A percentile compares a stretch with the other conserved stretches of the same genome.
Evolutionary conservation across 1,140 invertebrate species (phyloP).

Genomic region (Armadillidium nasatum): DNA sequence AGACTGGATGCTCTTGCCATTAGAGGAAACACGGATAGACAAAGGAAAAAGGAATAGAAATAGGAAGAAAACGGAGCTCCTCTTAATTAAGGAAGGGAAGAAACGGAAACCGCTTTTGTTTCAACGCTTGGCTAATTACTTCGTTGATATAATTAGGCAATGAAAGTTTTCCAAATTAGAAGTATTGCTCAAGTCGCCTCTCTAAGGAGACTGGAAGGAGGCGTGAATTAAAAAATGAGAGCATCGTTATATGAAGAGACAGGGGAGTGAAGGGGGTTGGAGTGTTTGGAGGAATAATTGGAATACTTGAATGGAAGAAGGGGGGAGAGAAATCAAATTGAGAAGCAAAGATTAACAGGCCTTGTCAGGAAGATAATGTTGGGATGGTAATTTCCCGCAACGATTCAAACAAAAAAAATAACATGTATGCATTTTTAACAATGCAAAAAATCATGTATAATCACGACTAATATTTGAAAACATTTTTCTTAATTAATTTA

Average conservation of each 20-base stretch:
- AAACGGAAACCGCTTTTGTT: not conserved
- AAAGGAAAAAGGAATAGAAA: not conserved
- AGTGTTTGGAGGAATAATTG: no score
- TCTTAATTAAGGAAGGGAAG: not conserved
- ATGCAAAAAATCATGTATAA: no score
- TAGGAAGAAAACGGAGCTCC: not conserved
- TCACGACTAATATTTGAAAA: no score
- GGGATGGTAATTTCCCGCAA: no score
- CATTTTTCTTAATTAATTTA: no score
- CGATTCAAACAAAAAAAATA: no score
- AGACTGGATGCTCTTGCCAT: not conserved
- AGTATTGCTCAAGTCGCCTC: conserved; percentile 1
- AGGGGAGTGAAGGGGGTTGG: not conserved
- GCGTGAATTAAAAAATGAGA: not conserved
- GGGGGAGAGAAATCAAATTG: no score
- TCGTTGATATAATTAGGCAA: not conserved
- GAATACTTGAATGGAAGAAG: no score
- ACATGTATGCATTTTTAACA: no score
- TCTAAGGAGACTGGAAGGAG: conserved; percentile 1
- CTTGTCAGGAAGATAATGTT: no score
- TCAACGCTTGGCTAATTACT: conserved; percentile 9
- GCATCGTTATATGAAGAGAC: not conserved
- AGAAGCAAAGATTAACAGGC: no score
- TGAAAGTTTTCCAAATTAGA: conserved; percentile 8
- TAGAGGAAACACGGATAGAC: not conserved